Evolutionary conservation across 2,888 invertebrate species (phyloP), one percentile per base, ranked within the genome.

Genomic region (Anthrax anthrax): DNA sequence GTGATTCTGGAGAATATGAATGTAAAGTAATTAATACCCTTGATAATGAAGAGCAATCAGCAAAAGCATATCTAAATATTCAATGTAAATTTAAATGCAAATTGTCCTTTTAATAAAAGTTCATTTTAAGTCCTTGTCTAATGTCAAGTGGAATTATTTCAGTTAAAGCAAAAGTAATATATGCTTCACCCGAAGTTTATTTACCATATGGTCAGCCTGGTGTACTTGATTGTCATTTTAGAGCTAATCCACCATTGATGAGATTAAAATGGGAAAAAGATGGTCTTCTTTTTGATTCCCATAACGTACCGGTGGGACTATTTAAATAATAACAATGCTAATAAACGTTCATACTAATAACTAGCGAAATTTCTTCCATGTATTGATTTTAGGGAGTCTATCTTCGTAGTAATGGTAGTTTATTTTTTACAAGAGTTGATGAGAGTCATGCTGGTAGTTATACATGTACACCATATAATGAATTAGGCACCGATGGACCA

Each of bases 261-360:
- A 86, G 85, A 62, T 72, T 92, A 47, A 79, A 87, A 53, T 95
- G 95, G 94, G 89, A 89, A 64, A 92, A 92, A 65, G 90, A 94
- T 63, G 89, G 88, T 17, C 83, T 89, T 57, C 76, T 88, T 1
- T 91, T 86, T 65, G 89, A 91, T 63, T 88, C 90, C 1, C 87
- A 85, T 70, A 87, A 88, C 65, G 87, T 88, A 39, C 87, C 78
- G 18, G 62, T 62, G 56, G 50, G 52, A n/a, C n/a, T n/a, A n/a
- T n/a, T n/a, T n/a, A n/a, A n/a, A n/a, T n/a, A n/a, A n/a, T n/a
- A n/a, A n/a, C n/a, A n/a, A n/a, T n/a, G n/a, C n/a, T n/a, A n/a
- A n/a, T n/a, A n/a, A n/a, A n/a, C n/a, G n/a, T n/a, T n/a, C n/a
- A n/a, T n/a, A n/a, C n/a, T n/a, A n/a, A n/a, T n/a, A n/a, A n/a